Conservation (phyloP, 2,797 vertebrate genomes). For the Diglossa cyanea region DNA sequence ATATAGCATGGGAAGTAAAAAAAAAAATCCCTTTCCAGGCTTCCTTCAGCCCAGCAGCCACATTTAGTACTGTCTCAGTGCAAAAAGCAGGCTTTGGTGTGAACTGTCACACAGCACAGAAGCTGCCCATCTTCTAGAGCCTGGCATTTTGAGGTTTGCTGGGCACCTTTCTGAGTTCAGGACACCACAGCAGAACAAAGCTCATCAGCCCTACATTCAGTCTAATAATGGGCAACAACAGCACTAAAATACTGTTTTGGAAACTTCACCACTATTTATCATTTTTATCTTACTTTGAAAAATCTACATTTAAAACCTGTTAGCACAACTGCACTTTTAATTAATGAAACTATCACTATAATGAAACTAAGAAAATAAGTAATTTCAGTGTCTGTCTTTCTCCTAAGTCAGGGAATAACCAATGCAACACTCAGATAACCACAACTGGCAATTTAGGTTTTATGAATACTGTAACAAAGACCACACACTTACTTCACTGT, state of each 20-base stretch:
- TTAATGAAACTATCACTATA: neutral
- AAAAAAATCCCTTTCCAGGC: neutral
- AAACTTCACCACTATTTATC: neutral
- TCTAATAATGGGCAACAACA: neutral
- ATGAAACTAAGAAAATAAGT: neutral
- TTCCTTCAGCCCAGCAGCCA: neutral
- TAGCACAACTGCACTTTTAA: neutral
- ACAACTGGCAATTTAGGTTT: neutral
- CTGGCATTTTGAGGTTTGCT: fast-evolving
- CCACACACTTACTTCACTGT: neutral
- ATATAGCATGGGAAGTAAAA: neutral
- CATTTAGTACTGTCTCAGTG: too few relatives aligned
- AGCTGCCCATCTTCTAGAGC: neutral
- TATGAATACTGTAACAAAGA: neutral
- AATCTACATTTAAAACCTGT: neutral
- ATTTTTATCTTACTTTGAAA: neutral
- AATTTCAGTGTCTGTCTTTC: neutral
- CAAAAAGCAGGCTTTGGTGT: neutral
- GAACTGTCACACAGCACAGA: neutral
- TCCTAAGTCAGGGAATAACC: neutral
- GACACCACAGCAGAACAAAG: neutral
- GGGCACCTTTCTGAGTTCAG: too few relatives aligned
- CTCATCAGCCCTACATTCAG: neutral
- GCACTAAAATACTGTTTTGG: neutral
- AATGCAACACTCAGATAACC: neutral